Evolutionary conservation across 1,140 invertebrate species (phyloP), one percentile per base, ranked within the genome.

Genomic region (Tribolium castaneum): DNA sequence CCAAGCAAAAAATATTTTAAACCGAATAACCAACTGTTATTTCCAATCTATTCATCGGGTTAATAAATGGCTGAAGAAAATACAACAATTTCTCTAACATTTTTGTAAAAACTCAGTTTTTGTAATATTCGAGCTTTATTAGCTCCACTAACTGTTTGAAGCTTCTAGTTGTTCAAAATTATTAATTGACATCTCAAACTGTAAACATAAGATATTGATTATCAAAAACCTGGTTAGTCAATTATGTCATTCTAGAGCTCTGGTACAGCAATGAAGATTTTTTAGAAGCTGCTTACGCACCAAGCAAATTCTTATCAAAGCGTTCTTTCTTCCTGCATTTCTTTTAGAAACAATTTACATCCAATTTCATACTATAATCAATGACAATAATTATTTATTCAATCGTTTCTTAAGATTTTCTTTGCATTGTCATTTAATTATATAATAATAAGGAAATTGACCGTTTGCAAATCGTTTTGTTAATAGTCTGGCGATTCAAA

Each of bases 361-460:
- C 34, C 13, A 66, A 66, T 66, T 66, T 66, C 59, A 66, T 66
- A 66, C 25, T 66, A 35, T 66, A 59, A 59, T 59, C 22, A 66
- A 35, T 66, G 59, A 35, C 5, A 66, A 59, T 59, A 59, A 66
- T 66, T 35, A 66, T 66, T 66, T 66, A 35, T 66, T 66, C 22
- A 66, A 66, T 66, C 30, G 59, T 66, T 66, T 66, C 30, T 66
- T 66, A 19, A 35, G 59, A 35, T 66, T 66, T 35, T 66, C 59
- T 66, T 34, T 66, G 59, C 59, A 66, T 66, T 66, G 59, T 66
- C 59, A 66, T 66, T 39, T 35, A 66, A 66, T 66, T 66, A 66
- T 66, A 35, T 66, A 66, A 66, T 66, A 66, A 30, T 14, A 66
- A 66, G 59, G 59, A 66, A 66, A 66, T 66, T 22, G 59, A 66